phyloP scores from a whole-genome alignment of 1,140 invertebrate species.

The Maconellicoccus hirsutus region DNA sequence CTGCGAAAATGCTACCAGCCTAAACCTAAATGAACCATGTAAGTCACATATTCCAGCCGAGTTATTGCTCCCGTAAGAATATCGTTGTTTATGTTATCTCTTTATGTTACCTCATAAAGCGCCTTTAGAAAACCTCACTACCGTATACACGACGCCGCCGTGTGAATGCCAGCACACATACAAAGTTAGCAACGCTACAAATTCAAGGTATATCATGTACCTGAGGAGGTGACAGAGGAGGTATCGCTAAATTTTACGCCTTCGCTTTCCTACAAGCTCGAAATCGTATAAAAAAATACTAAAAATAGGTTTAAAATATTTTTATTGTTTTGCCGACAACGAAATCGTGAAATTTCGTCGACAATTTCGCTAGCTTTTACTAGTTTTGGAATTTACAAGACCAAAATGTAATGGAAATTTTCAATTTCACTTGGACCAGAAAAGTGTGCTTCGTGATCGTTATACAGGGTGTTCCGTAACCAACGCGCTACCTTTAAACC shows the following conservation, averaged over 20 bases:
- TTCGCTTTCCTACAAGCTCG: background rate
- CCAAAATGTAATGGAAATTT: too few relatives aligned
- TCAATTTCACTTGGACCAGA: too few relatives aligned
- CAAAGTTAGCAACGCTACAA: background rate
- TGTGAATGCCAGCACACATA: too few relatives aligned
- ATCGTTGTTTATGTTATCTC: conserved; percentile 2
- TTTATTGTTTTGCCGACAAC: background rate
- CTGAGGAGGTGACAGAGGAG: background rate
- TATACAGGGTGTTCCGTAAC: too few relatives aligned
- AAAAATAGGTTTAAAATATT: background rate
- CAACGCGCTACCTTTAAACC: too few relatives aligned
- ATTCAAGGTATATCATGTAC: background rate
- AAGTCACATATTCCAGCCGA: background rate
- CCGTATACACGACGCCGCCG: too few relatives aligned
- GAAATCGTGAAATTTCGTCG: too few relatives aligned
- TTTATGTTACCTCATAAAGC: conserved; percentile 4
- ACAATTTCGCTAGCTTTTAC: too few relatives aligned
- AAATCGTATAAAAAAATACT: background rate
- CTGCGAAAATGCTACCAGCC: background rate
- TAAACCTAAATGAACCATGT: conserved; percentile 1
- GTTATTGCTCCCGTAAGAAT: conserved; percentile 4
- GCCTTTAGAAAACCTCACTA: too few relatives aligned
- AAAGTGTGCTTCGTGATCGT: too few relatives aligned
- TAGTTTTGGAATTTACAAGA: too few relatives aligned
- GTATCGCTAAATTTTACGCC: background rate